These are phyloP conservation scores for Phalacrocorax brasilianus DNA, from an alignment of 2,113 vertebrate genomes.

Conservation along the genomic window DNA sequence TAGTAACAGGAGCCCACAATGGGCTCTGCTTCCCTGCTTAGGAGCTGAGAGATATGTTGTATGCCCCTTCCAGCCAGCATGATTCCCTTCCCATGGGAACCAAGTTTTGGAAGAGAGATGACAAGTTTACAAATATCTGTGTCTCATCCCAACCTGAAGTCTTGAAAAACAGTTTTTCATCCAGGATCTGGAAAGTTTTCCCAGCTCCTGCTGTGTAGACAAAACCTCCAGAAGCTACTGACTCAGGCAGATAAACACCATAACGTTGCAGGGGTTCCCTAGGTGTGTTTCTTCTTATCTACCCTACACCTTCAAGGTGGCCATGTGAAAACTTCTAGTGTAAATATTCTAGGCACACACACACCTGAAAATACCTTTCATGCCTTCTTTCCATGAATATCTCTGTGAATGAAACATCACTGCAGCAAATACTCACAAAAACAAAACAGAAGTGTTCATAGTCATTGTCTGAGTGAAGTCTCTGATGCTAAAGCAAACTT, in stretches of 20 bases:
- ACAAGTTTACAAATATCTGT: background rate
- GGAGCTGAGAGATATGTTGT: background rate
- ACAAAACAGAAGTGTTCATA: background rate
- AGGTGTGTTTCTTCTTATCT: background rate
- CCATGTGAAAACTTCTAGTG: background rate
- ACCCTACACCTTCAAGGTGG: background rate
- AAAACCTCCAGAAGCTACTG: background rate
- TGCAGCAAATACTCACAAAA: background rate
- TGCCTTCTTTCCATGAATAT: background rate
- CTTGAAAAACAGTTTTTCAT: background rate
- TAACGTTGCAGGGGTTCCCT: accelerated
- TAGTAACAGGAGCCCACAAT: background rate
- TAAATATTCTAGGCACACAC: background rate
- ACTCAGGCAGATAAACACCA: background rate
- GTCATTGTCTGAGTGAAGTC: background rate
- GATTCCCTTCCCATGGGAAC: background rate
- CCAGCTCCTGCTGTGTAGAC: background rate
- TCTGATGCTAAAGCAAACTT: background rate
- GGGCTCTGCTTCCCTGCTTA: background rate
- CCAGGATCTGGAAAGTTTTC: background rate
- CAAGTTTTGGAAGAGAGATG: background rate
- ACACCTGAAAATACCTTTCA: background rate
- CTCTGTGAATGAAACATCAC: background rate
- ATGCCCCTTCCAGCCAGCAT: background rate
- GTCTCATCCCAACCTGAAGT: background rate